Conservation (phyloP, 2,113 vertebrate genomes). For the Pelodiscus sinensis region DNA sequence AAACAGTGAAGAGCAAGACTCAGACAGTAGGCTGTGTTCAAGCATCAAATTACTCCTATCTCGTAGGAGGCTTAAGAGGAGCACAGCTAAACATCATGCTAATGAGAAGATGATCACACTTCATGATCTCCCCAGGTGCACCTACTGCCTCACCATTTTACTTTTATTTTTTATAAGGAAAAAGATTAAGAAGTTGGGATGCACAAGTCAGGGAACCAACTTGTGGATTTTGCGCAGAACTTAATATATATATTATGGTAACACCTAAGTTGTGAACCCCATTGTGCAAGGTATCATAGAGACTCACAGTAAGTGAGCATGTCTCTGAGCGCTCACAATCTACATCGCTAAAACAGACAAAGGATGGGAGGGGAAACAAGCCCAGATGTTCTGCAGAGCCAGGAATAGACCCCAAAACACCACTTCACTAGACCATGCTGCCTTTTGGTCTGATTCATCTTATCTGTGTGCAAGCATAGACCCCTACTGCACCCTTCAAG, state of each 20-base stretch:
- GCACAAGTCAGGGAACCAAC: not conserved
- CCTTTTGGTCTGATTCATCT: not conserved
- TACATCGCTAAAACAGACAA: not conserved
- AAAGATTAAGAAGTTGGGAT: not conserved
- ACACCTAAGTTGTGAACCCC: not conserved
- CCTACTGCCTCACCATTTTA: not conserved
- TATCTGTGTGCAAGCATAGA: not conserved
- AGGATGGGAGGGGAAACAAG: not conserved
- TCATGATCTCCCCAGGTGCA: accelerated
- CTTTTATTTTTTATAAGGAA: not conserved
- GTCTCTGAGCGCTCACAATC: not conserved
- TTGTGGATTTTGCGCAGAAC: not conserved
- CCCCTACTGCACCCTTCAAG: not conserved
- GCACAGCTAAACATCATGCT: not conserved
- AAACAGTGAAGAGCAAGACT: not conserved
- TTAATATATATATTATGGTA: not conserved
- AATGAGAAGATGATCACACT: not conserved
- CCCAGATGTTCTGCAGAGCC: too few relatives aligned
- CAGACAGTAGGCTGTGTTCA: accelerated
- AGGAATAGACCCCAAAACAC: not conserved
- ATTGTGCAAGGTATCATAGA: not conserved
- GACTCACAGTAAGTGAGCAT: not conserved
- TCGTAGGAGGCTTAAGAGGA: not conserved
- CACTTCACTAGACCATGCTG: not conserved
- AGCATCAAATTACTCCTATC: not conserved